These are phyloP conservation scores for Coptotermes formosanus DNA, from an alignment of 1,140 invertebrate species.

Conservation along the genomic window DNA sequence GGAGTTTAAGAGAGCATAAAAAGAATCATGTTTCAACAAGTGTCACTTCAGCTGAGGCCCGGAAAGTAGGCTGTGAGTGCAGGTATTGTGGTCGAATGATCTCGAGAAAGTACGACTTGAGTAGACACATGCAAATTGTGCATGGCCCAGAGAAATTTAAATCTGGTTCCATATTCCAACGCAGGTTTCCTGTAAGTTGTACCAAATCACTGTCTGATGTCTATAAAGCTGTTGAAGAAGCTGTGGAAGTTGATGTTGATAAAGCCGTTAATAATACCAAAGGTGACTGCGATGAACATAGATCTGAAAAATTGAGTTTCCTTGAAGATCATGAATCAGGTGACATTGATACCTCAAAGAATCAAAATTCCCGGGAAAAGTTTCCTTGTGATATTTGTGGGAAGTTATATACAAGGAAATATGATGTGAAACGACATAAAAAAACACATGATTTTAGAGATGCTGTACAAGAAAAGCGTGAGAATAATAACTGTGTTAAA, in stretches of 20 bases:
- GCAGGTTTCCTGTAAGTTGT: neutral
- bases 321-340: neutral
- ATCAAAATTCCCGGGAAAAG: neutral
- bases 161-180: neutral
- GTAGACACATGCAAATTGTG: neutral
- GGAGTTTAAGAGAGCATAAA: neutral
- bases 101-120: neutral
- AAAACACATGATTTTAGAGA: neutral
- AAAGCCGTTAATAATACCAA: neutral
- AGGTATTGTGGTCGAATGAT: conserved; percentile 1
- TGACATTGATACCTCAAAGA: neutral
- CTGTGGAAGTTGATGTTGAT: neutral
- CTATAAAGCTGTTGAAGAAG: neutral
- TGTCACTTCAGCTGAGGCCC: neutral
- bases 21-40: neutral
- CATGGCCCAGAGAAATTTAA: neutral
- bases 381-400: conserved; percentile 30
- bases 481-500: neutral
- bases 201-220: neutral
- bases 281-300: neutral
- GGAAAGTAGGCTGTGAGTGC: neutral
- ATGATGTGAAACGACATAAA: conserved; percentile 23
- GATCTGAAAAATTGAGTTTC: neutral
- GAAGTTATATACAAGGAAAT: conserved; percentile 27
- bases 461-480: neutral